phyloP scores from a whole-genome alignment of 2,113 vertebrate species.

The Pseudolaguvia tuberculata region DNA sequence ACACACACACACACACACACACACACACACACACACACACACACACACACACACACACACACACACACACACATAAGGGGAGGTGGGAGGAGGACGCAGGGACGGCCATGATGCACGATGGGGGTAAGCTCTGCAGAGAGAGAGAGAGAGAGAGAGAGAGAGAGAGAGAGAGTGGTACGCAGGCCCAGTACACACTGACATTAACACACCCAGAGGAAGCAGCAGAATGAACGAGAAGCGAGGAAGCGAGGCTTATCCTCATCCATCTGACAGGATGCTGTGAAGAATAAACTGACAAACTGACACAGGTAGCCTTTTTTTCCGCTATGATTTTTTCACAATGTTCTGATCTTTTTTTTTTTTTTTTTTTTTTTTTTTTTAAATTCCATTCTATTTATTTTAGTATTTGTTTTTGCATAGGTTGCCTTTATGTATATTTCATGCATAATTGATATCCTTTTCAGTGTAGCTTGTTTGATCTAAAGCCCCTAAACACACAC shows the following conservation, averaged over 20 bases:
- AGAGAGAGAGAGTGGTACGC: slow-evolving; percentile 40
- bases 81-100: slow-evolving; percentile 42
- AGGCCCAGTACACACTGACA: slow-evolving; percentile 45
- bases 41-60: background rate
- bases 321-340: background rate
- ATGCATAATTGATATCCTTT: background rate
- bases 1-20: no score
- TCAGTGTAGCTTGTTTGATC: background rate
- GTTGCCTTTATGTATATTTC: background rate
- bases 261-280: slow-evolving; percentile 21
- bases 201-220: slow-evolving; percentile 48
- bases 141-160: slow-evolving; percentile 2
- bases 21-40: no score
- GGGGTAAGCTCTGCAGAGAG: slow-evolving; percentile 36
- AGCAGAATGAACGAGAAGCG: slow-evolving; percentile 26
- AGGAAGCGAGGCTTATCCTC: slow-evolving; percentile 21
- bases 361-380: slow-evolving; percentile 17
- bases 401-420: slow-evolving; percentile 32
- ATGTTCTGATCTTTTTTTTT: slow-evolving; percentile 11
- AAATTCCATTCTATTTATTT: slow-evolving; percentile 13
- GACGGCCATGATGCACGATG: slow-evolving; percentile 34
- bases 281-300: slow-evolving; percentile 32
- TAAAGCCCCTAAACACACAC: background rate
- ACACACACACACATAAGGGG: slow-evolving; percentile 8
- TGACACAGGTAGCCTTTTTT: slow-evolving; percentile 40